Conservation (phyloP, 2,113 vertebrate genomes). For the Nibea coibor region DNA sequence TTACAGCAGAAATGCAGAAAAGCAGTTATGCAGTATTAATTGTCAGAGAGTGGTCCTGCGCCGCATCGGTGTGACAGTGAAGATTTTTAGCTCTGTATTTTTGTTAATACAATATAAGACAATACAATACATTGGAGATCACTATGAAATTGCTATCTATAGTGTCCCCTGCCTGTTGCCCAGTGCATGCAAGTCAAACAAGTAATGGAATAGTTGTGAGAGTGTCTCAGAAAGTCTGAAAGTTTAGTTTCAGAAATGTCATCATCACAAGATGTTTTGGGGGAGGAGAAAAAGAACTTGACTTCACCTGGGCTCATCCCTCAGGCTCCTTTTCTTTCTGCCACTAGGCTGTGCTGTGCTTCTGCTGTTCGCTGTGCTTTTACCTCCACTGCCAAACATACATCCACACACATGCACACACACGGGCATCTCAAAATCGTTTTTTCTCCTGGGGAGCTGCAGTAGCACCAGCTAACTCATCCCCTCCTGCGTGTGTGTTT, state of each 20-base stretch:
- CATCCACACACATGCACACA: constrained; percentile 5
- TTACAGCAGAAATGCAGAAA: too few species aligned
- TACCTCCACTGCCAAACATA: constrained; percentile 30
- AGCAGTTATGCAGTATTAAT: too few species aligned
- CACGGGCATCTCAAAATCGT: constrained; percentile 44
- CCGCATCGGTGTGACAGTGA: too few species aligned
- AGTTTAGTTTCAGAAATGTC: not conserved
- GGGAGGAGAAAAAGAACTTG: not conserved
- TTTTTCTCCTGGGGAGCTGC: constrained; percentile 63
- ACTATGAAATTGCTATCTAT: constrained; percentile 10
- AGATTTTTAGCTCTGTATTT: too few species aligned
- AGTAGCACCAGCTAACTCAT: constrained; percentile 44
- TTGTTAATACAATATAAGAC: not conserved
- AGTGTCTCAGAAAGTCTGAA: not conserved
- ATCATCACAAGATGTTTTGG: not conserved
- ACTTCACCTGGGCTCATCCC: not conserved
- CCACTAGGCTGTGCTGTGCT: constrained; percentile 79
- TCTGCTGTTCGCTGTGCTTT: constrained; percentile 31
- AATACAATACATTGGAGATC: constrained; percentile 19
- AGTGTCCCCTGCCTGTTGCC: not conserved
- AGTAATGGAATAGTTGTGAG: constrained; percentile 1
- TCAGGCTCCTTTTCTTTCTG: constrained; percentile 1
- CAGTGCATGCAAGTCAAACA: constrained; percentile 17
- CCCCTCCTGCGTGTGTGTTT: constrained; percentile 46
- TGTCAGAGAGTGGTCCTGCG: too few species aligned